Conservation (phyloP, 2,113 vertebrate species). For the Scartelaos histophorus region DNA sequence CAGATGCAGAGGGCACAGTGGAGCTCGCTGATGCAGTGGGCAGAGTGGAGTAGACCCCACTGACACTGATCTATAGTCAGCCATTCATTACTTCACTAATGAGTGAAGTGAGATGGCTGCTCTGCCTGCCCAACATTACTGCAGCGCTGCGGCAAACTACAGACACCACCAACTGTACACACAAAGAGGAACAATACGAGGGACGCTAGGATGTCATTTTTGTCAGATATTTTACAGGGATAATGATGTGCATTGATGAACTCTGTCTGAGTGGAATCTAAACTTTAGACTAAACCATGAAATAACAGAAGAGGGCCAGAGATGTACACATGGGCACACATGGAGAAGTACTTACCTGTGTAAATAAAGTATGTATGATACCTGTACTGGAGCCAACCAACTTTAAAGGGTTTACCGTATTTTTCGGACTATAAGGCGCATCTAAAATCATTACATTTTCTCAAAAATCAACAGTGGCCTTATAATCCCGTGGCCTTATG, state of each 20-base stretch:
- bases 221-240: not conserved
- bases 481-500: too few species aligned
- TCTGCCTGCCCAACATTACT: slow-evolving; percentile 23
- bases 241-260: not conserved
- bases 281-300: not conserved
- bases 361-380: too few species aligned
- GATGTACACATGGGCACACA: too few species aligned
- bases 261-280: not conserved
- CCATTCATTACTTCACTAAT: slow-evolving; percentile 66
- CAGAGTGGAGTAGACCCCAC: slow-evolving; percentile 40
- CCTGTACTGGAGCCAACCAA: too few species aligned
- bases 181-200: not conserved
- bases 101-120: slow-evolving; percentile 57
- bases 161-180: slow-evolving; percentile 16
- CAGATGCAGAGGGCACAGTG: slow-evolving; percentile 19
- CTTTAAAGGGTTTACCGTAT: too few species aligned
- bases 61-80: slow-evolving; percentile 64
- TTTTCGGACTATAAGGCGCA: too few species aligned
- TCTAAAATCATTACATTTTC: too few species aligned
- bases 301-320: too few species aligned
- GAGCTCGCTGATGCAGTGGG: slow-evolving; percentile 35
- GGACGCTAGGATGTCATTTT: not conserved
- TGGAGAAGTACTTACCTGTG: too few species aligned
- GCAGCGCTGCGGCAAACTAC: slow-evolving; percentile 57
- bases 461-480: too few species aligned